Base-by-base conservation (phyloP, 2,888 invertebrate genomes). In the Hydriomena furcata region DNA sequence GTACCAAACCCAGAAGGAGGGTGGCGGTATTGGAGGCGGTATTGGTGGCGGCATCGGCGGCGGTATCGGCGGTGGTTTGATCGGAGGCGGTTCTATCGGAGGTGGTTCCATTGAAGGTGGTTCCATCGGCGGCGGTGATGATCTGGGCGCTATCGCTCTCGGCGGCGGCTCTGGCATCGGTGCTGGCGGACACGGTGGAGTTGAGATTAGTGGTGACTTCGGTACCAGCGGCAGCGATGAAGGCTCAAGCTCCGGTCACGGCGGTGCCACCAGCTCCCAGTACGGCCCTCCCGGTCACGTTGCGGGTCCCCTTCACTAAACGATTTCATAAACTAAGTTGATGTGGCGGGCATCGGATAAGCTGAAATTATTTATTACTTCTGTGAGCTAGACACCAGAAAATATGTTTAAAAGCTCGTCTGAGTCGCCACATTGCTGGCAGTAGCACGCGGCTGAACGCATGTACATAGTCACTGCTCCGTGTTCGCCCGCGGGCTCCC, bases 1-100 rank as follows among this genome's bases (percentile, higher is more conserved):
- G 65, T 95, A 95, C 92, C 94, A 94, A 91, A 94, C 94, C 52
- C 94, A 94, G 84, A 91, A 84, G 72, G 91, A 91, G 60, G 86
- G 84, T 28, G 90, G 85, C 55, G 74, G 76, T 48, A 82, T 82
- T 23, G 92, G 91, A 37, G 78, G 66, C 30, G 66, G 71, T 42
- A 76, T 82, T 25, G 92, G 91, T 38, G 77, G 66, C 27, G 66
- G 71, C 69, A 71, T 63, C 46, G 68, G 71, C 7, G 71, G 71
- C 23, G 68, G 71, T 40, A 61, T 73, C 35, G 71, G 78, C 12
- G 69, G 66, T 32, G 71, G 71, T 47, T 73, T 25, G 68, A 73
- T 63, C 47, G 68, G 70, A n/a, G 71, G 71, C 24, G 68, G 71
- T 8, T 67, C 60, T 34, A 63, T 73, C 38, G 69, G 76, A 2